Conservation (phyloP, 1,140 invertebrate genomes). For the Physella acuta region DNA sequence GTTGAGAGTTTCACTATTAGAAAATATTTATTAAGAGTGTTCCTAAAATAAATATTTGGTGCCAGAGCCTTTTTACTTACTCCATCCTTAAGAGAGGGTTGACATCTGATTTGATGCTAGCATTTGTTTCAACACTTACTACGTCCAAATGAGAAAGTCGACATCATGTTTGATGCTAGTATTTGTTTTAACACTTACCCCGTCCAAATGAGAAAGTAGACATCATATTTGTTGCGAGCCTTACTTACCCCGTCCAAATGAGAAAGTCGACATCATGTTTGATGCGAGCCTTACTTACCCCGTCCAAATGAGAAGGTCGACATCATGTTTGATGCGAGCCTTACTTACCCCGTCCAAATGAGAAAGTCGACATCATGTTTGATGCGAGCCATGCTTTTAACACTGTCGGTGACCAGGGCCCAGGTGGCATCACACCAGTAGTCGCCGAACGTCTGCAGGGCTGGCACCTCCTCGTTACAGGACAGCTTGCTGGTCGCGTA, state of each 20-base stretch:
- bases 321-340: too few species aligned
- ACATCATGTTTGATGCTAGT: neutral
- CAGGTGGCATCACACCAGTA: conserved; percentile 86
- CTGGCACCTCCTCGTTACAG: conserved; percentile 26
- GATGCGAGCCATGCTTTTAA: conserved; percentile 77
- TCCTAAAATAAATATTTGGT: neutral
- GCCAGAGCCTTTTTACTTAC: neutral
- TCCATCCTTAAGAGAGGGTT: neutral
- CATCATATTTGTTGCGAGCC: too few species aligned
- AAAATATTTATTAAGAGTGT: neutral
- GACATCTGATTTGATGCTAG: neutral
- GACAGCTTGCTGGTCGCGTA: conserved; percentile 32
- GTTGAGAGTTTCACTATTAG: neutral
- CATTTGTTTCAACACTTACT: neutral
- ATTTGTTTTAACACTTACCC: too few species aligned
- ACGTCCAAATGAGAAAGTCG: neutral
- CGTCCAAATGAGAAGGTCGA: too few species aligned
- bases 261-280: too few species aligned
- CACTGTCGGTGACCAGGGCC: conserved; percentile 80
- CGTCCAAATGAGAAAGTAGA: neutral
- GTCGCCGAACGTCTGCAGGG: conserved; percentile 62
- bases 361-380: conserved; percentile 84
- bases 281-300: too few species aligned
- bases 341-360: conserved; percentile 91
- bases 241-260: too few species aligned